Evolutionary conservation across 1,140 invertebrate species (phyloP), one percentile per base, ranked within the genome.

Genomic region (Microplitis mediator): DNA sequence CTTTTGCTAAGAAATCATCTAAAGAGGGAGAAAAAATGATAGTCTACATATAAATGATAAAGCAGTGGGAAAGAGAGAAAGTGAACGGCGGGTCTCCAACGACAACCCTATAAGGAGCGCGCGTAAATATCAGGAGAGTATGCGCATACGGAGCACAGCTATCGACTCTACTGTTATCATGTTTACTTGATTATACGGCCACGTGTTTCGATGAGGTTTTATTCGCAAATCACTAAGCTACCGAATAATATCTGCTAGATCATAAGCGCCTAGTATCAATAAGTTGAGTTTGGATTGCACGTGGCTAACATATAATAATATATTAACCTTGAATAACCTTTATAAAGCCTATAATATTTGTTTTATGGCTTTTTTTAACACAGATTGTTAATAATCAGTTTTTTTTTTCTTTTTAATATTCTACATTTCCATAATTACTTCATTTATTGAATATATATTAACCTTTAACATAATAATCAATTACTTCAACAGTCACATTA

Each of bases 41-140:
- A 39, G 35, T 16, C 67, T 45, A 63, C 3, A 1, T 11, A 14
- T n/a, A 52, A 6, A 3, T 51, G 36, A 34, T 4, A 32, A 52
- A 63, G 72, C 68, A 67, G 69, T 74, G 69, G 78, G 69, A 34
- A 58, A 77, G 77, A 77, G 74, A 74, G 39, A 61, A 66, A 73
- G 66, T 61, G 63, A 71, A 58, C 63, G 56, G 51, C 63, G 39
- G 31, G 69, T 72, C 78, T 80, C 81, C 79, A 80, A 81, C 83
- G 82, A 85, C 83, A 85, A 85, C 81, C 83, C 83, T 83, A 84
- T 85, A 87, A 84, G 82, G 82, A 86, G 84, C 85, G 85, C 86
- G 86, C 86, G 85, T 81, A 85, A 84, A 74, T 85, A 87, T 66
- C 76, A 81, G 85, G 81, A 51, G 68, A 81, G 35, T 74, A 86